Base-by-base conservation (phyloP, 2,888 invertebrate genomes). In the Matsumyia berberina region DNA sequence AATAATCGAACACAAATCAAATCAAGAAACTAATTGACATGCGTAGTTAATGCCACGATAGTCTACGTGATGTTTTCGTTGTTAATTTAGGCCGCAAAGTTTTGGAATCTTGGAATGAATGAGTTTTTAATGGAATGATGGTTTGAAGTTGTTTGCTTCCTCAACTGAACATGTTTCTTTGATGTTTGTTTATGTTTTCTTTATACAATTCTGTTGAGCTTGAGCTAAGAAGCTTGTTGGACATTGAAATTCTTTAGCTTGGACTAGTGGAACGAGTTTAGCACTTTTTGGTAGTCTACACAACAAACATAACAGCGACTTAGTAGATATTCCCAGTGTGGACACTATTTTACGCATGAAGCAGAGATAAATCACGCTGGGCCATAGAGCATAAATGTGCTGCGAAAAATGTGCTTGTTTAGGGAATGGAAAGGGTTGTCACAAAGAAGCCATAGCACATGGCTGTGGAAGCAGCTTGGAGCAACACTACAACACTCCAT, bases 1-100 rank as follows among this genome's bases (percentile, higher is more conserved):
- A 57, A 57, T 57, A 79, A 79, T 79, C 72, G 44, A 64, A 79
- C 37, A 60, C 17, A 39, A 69, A 70, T 62, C 44, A 29, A 55
- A 78, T 62, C 58, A 60, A 35, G 42, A 53, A 39, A 37, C 49
- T 64, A 62, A 57, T 79, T 72, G 64, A 44, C 24, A 64, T 79
- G 62, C 57, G 35, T 46, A 62, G 46, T 55, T 62, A 49, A 78
- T 70, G 33, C 15, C 24, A 58, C 12, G n/a, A 15, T 31, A 31
- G 35, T 17, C 8, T 42, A 46, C 29, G 69, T 62, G 44, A 55
- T 62, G 55, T 44, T 78, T 70, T 42, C 12, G 12, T 33, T 31
- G 9, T 35, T 42, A 51, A 51, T 53, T 60, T 35, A 3, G 55
- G 29, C 15, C 5, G 33, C 4, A 12, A 2, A 24, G 24, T 4